Evolutionary conservation across 2,797 vertebrate species (phyloP), one percentile per base, ranked within the genome.

Genomic region (Hemitrygon akajei): DNA sequence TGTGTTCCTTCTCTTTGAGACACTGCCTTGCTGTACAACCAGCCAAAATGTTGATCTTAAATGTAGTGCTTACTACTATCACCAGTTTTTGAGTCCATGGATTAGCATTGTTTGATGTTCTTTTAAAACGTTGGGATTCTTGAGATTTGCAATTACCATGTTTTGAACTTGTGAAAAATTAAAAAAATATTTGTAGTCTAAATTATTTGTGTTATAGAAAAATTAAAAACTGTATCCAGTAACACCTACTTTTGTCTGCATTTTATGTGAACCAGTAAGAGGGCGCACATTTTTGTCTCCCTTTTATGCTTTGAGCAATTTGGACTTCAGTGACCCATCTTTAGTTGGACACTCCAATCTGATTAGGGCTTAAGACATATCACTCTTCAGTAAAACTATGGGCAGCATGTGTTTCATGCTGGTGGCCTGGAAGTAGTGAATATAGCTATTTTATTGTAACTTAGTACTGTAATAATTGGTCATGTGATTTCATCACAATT

Each of bases 141-240:
- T 69, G 60, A 66, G 63, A 89, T 69, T 89, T 89, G 34, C 60
- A 89, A 37, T 89, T 66, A 63, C n/a, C n/a, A 20, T 89, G 63
- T 89, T 89, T 89, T 89, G 69, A 69, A 27, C 18, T 4, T 69
- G 10, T 69, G 34, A n/a, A 89, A 89, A 89, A 69, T 69, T 89
- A 89, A 89, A 89, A 89, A 89, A 89, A 37, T 89, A 66, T 87
- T 87, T 87, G 86, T 89, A 37, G 34, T 89, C 63, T 40, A 34
- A 89, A 69, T 89, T 69, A 66, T 89, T n/a, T 69, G 60, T 63
- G 60, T 89, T 18, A 7, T 69, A 75, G 86, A 89, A 69, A 89
- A 34, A 66, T 87, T 87, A 2, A 12, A 86, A 86, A 7, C 60
- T 63, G 11, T 25, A 86, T 86, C 56, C 56, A 16, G 47, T 47